Base-by-base conservation (phyloP, 2,113 vertebrate species). In the Abramis brama region DNA sequence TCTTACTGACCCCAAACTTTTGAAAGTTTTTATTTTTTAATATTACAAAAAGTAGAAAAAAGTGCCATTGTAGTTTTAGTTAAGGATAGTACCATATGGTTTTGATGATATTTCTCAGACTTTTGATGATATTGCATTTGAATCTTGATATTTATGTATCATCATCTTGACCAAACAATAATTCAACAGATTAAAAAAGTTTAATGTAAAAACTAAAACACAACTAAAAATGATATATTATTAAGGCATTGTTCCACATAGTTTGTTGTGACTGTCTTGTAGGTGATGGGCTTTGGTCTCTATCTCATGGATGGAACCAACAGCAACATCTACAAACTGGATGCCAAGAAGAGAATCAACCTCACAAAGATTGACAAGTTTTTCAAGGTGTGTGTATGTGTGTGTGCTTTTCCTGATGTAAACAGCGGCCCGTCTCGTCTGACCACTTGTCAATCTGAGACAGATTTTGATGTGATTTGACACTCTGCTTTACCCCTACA, bases 221-320 rank as follows among this genome's bases (percentile, higher is more conserved):
- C 52, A 6, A 19, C 52, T 6, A 21, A 21, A 71, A 71, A 11
- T 23, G 11, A 12, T 10, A 23, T 23, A 43, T 71, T 71, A 17
- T 59, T 4, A 36, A 36, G 17, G 4, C 33, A 43, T 36, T 71
- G 23, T 43, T 71, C 23, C 36, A n/a, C 68, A 71, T 71, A 12
- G 36, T 71, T 6, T 73, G 21, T 5, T 73, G 36, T 79, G 60
- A 62, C 10, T 55, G 13, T 73, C 47, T 45, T 90, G 6, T 59
- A 99, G 98, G 98, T 99, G 4, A 99, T 99, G 98, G 98, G 98
- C 4, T 99, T 99, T 88, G 98, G 98, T 6, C 93, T 99, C 82
- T 99, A 99, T 87, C 92, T 99, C 82, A 99, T 99, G 96, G 98
- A 99, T 86, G 98, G 98, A 80, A 96, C 92, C 68, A 96, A 96